Evolutionary conservation across 2,888 invertebrate genomes (phyloP).

Genomic region (Acrobasis consociella): DNA sequence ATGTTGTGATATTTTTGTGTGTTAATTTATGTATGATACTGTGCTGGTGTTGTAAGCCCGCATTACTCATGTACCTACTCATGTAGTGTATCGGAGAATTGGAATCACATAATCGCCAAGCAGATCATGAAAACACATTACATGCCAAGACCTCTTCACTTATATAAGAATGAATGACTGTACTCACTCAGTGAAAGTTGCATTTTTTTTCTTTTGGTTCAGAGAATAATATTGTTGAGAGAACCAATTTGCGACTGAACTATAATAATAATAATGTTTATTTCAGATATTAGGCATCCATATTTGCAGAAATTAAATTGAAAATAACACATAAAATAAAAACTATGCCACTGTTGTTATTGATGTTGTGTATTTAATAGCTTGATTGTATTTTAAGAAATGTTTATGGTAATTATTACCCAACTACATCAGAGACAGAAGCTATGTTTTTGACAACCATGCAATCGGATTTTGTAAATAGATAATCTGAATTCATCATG

Average conservation of each 20-base stretch:
- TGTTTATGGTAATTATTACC: no score
- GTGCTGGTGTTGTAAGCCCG: constrained; percentile 18
- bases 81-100: neutral
- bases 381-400: no score
- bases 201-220: constrained; percentile 1
- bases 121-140: constrained; percentile 6
- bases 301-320: no score
- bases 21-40: neutral
- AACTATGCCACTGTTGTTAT: neutral
- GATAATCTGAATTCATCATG: no score
- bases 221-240: neutral
- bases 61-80: constrained; percentile 17
- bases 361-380: no score
- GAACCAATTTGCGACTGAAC: neutral
- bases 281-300: no score
- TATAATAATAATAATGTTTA: no score
- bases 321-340: no score
- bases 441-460: no score
- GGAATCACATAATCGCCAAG: neutral
- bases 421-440: no score
- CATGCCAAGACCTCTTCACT: neutral
- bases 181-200: constrained; percentile 9
- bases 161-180: constrained; percentile 10
- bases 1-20: neutral
- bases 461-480: no score